Percentiles rank a stretch among this genome's conserved stretches.
phyloP scores from a whole-genome alignment of 2,888 invertebrate genomes.

The Arctia plantaginis region DNA sequence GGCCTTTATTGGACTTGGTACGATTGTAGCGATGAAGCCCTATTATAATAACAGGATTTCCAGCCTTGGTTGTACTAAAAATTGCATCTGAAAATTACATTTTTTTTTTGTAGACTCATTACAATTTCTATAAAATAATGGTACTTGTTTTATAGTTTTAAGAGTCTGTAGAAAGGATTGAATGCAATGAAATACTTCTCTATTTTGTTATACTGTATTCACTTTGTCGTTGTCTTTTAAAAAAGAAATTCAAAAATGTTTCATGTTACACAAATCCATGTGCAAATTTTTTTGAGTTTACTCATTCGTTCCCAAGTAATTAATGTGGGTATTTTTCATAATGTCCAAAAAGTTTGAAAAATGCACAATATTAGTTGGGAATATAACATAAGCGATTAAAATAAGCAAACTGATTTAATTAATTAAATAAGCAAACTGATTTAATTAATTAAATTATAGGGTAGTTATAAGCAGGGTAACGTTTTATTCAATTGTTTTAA shows the following conservation, averaged over 20 bases:
- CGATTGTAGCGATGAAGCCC: constrained; percentile 59
- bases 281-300: too few relatives aligned
- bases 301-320: too few relatives aligned
- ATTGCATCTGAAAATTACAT: constrained; percentile 26
- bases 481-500: too few relatives aligned
- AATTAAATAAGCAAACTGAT: too few relatives aligned
- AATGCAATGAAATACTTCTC: background rate
- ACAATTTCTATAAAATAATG: background rate
- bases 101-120: background rate
- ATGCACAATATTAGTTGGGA: background rate
- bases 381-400: background rate
- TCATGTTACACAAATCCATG: too few relatives aligned
- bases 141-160: background rate
- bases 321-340: too few relatives aligned
- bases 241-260: too few relatives aligned
- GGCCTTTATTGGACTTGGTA: constrained; percentile 28
- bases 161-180: background rate
- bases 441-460: too few relatives aligned
- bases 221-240: background rate
- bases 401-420: too few relatives aligned
- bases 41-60: constrained; percentile 58
- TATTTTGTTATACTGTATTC: background rate
- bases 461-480: too few relatives aligned
- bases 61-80: constrained; percentile 51
- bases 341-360: too few relatives aligned